Percentiles rank a stretch among this genome's conserved stretches.
phyloP scores from a whole-genome alignment of 2,113 vertebrate species.

The Grammomys dolichurus region DNA sequence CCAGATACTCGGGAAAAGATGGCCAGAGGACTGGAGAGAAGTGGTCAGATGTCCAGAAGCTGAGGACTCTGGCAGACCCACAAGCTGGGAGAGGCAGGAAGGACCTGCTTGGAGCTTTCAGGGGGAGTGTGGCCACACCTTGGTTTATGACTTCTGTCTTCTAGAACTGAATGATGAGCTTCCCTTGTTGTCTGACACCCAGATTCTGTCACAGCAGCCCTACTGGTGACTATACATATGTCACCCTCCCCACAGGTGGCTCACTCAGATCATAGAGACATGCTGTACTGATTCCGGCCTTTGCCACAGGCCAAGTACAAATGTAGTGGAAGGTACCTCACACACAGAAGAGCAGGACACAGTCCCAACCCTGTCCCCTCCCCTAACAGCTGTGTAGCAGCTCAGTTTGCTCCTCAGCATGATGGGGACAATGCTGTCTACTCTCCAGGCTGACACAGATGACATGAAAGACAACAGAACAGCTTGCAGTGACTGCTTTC shows the following conservation, averaged over 20 bases:
- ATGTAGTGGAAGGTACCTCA: neutral
- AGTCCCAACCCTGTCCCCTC: neutral
- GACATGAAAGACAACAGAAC: neutral
- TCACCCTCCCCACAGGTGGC: neutral
- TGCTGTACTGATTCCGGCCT: neutral
- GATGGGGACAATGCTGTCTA: neutral
- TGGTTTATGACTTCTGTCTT: neutral
- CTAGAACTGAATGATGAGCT: neutral
- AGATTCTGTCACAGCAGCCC: neutral
- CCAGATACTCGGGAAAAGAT: neutral
- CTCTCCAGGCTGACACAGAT: neutral
- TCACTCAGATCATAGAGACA: neutral
- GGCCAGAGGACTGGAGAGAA: neutral
- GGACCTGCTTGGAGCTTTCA: neutral
- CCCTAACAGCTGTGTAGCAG: neutral
- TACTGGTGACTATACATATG: neutral
- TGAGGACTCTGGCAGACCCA: neutral
- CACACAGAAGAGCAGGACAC: neutral
- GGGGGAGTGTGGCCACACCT: neutral
- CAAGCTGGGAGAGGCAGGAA: neutral
- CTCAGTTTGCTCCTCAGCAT: neutral
- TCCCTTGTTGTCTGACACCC: neutral
- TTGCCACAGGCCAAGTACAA: neutral
- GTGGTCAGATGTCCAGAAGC: neutral
- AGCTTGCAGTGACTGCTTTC: neutral